Evolutionary conservation across 2,797 vertebrate species (phyloP), one percentile per base, ranked within the genome.

Genomic region (Petrocephalus schoutedeni): DNA sequence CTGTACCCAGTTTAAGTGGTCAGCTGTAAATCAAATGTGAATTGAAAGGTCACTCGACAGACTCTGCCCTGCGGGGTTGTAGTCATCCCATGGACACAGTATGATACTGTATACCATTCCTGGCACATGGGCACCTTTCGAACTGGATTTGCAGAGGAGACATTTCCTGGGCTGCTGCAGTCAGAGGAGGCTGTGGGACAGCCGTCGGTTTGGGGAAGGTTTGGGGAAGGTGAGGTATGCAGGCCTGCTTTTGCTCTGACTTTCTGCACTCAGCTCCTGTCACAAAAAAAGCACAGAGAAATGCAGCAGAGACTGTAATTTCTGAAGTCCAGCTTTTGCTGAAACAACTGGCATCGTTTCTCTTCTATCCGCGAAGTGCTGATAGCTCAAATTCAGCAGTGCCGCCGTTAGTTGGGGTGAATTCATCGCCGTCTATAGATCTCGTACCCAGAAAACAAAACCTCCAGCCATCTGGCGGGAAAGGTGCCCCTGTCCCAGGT

Each of bases 1-100:
- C 41, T 45, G 41, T 45, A 45, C 1, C 41, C 41, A 45, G 41
- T 45, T 45, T 97, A 0, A 98, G 99, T 0, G 98, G 98, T 0
- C 80, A 83, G 41, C 51, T 83, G 9, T 53, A 83, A 54, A 7
- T 82, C 61, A 28, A 67, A 67, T 67, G 64, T 67, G 64, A 67
- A 32, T 67, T 67, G 64, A 67, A 67, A 67, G 64, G 64, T 1
- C 12, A 71, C 14, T 71, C 64, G 2, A 54, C 51, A 83, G 80
- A 54, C 19, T 12, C 9, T 83, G 12, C n/a, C 23, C 41, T 83
- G 41, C 12, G 14, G 64, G 64, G 32, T 6, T 71, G 28, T 14
- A 71, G 28, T 71, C 28, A 32, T 71, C 64, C 28, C 4, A 0
- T 0, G 28, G 32, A 71, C 64, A 71, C 28, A 71, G 14, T 71